Base-by-base conservation (phyloP, 2,113 vertebrate species). In the Phyllostomus discolor region DNA sequence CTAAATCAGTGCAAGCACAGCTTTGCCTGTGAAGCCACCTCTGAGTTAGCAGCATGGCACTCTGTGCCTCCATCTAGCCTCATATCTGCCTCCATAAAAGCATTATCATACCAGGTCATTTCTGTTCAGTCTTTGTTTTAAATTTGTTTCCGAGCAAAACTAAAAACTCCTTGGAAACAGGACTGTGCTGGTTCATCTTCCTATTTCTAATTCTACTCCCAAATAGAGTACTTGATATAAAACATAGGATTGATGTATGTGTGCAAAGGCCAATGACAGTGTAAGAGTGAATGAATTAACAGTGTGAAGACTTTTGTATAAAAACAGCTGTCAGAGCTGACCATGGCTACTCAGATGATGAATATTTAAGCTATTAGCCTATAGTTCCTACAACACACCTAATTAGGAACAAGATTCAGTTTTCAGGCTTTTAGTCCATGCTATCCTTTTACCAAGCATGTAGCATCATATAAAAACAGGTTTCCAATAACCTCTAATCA, bases 401-500 rank as follows among this genome's bases (percentile, higher is more conserved):
- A 75, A 81, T 95, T 94, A 95, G 43, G 70, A 95, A 43, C 15
- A 90, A 81, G 52, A 59, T 95, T 54, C 72, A 20, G 52, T 92
- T 97, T 95, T 70, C 10, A 97, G 59, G 31, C 70, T 50, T 94
- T 97, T 88, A 92, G 95, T 82, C 46, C 54, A 93, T 69, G 92
- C 86, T 88, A 72, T 64, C 67, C 66, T 96, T 94, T 46, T 88
- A 94, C 76, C 50, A 88, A 94, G 52, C 69, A 97, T 24, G 72
- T 95, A 88, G 66, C 84, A 88, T 95, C 70, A 67, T 80, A 88
- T 94, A 87, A 92, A 95, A 97, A 90, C 52, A 95, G 70, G 66
- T 91, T 97, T 95, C 80, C 64, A 67, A 31, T 80, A 76, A 50
- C 57, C 66, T 91, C 87, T 87, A 50, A 97, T 93, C 26, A 81